Evolutionary conservation across 2,797 vertebrate genomes (phyloP).

Genomic region (Hemitrygon akajei): DNA sequence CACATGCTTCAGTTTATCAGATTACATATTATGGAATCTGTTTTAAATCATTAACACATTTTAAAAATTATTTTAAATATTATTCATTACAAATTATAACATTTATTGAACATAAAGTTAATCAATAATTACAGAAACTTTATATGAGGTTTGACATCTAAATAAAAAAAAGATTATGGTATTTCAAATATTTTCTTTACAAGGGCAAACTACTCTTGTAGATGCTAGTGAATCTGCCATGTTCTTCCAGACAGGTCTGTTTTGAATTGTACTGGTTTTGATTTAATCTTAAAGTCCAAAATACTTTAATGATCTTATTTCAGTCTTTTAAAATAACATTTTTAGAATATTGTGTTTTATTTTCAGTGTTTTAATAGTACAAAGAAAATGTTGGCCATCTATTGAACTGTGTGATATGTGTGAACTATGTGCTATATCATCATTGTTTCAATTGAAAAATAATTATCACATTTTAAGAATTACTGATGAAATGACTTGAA

Average conservation of each 20-base stretch:
- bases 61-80: not conserved
- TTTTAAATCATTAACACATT: not conserved
- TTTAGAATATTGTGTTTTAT: not conserved
- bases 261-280: not conserved
- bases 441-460: not conserved
- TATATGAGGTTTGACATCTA: not conserved
- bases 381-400: not conserved
- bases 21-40: not conserved
- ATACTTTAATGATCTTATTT: not conserved
- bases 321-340: not conserved
- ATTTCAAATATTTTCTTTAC: not conserved
- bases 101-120: not conserved
- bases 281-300: not conserved
- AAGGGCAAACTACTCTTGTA: not conserved
- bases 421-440: not conserved
- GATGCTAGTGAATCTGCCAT: not conserved
- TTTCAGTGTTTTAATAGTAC: not conserved
- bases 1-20: no score
- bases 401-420: not conserved
- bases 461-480: not conserved
- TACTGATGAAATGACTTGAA: not conserved
- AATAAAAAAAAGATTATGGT: not conserved
- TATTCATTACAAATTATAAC: constrained; percentile 2
- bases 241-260: not conserved
- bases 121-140: not conserved